These are phyloP conservation scores for Nasonia vitripennis DNA, from an alignment of 1,140 invertebrate species.

Conservation along the genomic window DNA sequence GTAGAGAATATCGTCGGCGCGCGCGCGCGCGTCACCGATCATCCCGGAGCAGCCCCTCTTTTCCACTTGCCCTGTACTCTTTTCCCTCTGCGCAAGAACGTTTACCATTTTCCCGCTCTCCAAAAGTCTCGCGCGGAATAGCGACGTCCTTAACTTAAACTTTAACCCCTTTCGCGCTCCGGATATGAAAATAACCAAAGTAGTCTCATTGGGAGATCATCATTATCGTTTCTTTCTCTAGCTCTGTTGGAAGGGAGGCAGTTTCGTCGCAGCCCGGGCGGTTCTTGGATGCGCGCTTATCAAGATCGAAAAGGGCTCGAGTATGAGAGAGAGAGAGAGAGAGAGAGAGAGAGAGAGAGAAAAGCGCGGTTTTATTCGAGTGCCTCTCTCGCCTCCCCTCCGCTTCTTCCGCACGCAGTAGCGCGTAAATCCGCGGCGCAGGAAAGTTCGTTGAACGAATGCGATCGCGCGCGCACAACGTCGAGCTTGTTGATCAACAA, in stretches of 20 bases:
- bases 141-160: conserved; percentile 63
- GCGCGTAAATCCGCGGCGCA: conserved; percentile 58
- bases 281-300: too few relatives aligned
- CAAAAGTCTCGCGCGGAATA: conserved; percentile 46
- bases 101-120: conserved; percentile 34
- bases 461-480: conserved; percentile 19
- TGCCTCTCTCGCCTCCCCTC: background rate
- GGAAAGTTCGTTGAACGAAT: conserved; percentile 62
- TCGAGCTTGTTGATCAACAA: conserved; percentile 41
- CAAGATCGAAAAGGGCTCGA: background rate
- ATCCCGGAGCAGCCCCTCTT: background rate
- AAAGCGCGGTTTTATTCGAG: background rate
- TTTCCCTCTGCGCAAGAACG: background rate
- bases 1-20: conserved; percentile 52
- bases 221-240: too few relatives aligned
- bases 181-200: too few relatives aligned
- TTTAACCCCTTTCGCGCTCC: conserved; percentile 55
- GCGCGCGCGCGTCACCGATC: background rate
- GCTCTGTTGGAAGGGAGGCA: too few relatives aligned
- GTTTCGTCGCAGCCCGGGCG: too few relatives aligned
- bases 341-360: background rate
- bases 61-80: background rate
- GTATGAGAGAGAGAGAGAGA: background rate
- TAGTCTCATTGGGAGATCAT: background rate
- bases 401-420: background rate